Evolutionary conservation across 2,888 invertebrate genomes (phyloP).

Genomic region (Rhaphigaster nebulosa): DNA sequence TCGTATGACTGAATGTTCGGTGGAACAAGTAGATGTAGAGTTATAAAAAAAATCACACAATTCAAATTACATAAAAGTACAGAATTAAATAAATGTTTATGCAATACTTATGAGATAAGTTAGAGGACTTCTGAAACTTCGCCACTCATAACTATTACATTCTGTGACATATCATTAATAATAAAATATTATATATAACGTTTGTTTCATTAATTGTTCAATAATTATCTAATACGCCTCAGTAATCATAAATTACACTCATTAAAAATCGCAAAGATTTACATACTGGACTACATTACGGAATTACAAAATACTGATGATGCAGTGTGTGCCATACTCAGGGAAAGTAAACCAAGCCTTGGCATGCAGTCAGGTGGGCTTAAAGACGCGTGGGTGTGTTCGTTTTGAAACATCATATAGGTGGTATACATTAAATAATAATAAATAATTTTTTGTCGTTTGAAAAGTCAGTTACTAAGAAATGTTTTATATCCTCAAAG

Average conservation of each 20-base stretch:
- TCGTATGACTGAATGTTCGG: too few species aligned
- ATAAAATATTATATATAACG: too few species aligned
- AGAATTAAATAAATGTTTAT: too few species aligned
- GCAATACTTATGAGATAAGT: too few species aligned
- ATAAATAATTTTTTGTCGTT: not conserved
- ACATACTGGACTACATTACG: not conserved
- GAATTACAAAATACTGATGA: not conserved
- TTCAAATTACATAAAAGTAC: too few species aligned
- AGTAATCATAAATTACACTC: not conserved
- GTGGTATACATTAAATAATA: not conserved
- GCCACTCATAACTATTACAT: too few species aligned
- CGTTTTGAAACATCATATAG: not conserved
- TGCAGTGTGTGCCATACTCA: not conserved
- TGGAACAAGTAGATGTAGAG: too few species aligned
- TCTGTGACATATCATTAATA: too few species aligned
- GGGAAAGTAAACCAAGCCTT: not conserved
- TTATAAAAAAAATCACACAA: too few species aligned
- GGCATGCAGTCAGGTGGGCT: not conserved
- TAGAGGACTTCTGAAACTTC: too few species aligned
- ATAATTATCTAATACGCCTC: too few species aligned
- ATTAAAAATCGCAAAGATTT: not conserved
- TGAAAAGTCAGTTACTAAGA: not conserved
- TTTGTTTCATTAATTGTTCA: too few species aligned
- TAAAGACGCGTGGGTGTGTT: not conserved
- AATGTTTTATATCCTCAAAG: not conserved